phyloP scores from a whole-genome alignment of 2,797 vertebrate species.

The Cichlasoma orientale region DNA sequence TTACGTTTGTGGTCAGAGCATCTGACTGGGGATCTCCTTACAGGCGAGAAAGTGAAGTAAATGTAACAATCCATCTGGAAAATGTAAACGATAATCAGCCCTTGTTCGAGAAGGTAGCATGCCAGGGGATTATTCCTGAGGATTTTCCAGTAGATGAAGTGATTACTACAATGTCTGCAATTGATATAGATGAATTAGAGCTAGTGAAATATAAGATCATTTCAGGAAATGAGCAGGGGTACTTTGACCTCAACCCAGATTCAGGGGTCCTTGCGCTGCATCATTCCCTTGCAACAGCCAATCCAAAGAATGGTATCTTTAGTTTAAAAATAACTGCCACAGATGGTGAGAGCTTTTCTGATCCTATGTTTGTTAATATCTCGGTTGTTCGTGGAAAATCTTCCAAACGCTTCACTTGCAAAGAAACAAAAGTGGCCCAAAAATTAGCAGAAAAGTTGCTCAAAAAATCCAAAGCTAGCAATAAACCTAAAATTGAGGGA shows the following conservation, averaged over 20 bases:
- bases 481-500: slow-evolving; percentile 89
- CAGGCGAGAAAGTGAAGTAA: slow-evolving; percentile 94
- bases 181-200: slow-evolving; percentile 94
- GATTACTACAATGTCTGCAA: slow-evolving; percentile 95
- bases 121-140: slow-evolving; percentile 90
- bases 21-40: slow-evolving; percentile 98
- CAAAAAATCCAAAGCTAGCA: slow-evolving; percentile 91
- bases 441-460: slow-evolving; percentile 95
- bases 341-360: slow-evolving; percentile 95
- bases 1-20: slow-evolving; percentile 91
- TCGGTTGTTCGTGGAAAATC: slow-evolving; percentile 89
- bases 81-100: slow-evolving; percentile 97
- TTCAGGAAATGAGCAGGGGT: slow-evolving; percentile 92
- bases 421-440: slow-evolving; percentile 94
- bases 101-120: slow-evolving; percentile 94
- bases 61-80: slow-evolving; percentile 90
- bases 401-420: slow-evolving; percentile 90
- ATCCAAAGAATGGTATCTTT: slow-evolving; percentile 86
- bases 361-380: slow-evolving; percentile 95
- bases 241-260: slow-evolving; percentile 94
- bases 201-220: slow-evolving; percentile 97
- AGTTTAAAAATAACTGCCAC: slow-evolving; percentile 94
- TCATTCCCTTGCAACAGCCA: slow-evolving; percentile 84
- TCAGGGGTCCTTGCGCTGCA: slow-evolving; percentile 92
- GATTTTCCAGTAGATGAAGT: slow-evolving; percentile 90